Evolutionary conservation across 2,113 vertebrate genomes (phyloP).

Genomic region (Ctenomys sociabilis): DNA sequence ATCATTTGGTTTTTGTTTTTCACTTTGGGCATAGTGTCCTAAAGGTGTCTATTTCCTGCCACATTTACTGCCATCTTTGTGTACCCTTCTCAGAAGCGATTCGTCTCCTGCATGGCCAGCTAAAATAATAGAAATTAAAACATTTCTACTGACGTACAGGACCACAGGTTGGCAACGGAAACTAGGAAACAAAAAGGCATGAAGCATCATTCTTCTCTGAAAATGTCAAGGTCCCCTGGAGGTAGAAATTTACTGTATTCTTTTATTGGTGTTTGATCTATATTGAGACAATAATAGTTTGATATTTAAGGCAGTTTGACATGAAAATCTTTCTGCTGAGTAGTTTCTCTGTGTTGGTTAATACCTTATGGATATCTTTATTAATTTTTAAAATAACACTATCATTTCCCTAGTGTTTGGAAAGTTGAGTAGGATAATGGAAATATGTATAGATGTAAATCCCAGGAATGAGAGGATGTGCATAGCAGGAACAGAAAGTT

Average conservation of each 20-base stretch:
- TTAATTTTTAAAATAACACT: constrained; percentile 36
- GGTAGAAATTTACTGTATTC: background rate
- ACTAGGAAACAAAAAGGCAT: constrained; percentile 12
- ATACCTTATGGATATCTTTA: background rate
- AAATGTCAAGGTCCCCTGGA: constrained; percentile 54
- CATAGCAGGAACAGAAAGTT: background rate
- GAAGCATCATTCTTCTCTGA: constrained; percentile 46
- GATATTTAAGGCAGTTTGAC: constrained; percentile 46
- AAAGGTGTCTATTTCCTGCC: constrained; percentile 6
- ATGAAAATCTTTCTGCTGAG: background rate
- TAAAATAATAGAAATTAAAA: background rate
- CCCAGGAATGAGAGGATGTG: background rate
- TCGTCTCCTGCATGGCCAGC: background rate
- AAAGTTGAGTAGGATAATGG: background rate
- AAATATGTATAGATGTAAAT: background rate
- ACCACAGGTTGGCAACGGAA: constrained; percentile 40
- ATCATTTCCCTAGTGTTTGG: background rate
- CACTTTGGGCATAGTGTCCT: background rate
- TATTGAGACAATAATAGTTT: constrained; percentile 32
- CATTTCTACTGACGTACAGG: constrained; percentile 16
- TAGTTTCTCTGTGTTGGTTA: background rate
- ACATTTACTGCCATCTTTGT: background rate
- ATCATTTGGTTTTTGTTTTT: background rate
- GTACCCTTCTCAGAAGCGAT: background rate
- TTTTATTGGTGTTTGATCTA: constrained; percentile 54